Evolutionary conservation across 2,888 invertebrate species (phyloP), one percentile per base, ranked within the genome.

Genomic region (Microchrysa polita): DNA sequence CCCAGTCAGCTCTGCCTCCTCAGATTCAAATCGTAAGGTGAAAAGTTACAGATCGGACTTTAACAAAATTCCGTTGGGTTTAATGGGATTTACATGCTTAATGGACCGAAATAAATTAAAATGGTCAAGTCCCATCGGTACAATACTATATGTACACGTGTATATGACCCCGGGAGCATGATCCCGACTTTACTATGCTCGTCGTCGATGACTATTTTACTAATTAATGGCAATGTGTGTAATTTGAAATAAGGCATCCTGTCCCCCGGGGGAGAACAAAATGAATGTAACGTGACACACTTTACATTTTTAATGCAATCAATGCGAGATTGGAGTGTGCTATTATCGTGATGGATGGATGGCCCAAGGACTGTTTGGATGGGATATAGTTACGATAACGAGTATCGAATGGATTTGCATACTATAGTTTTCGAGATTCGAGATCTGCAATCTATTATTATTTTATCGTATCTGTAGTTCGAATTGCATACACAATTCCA

Each of bases 31-130:
- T 34, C 27, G 27, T 34, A 69, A 69, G 69, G 69, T 69, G 69
- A 69, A 69, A 69, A 69, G 69, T 69, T 57, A 55, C 69, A 55
- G 57, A 69, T 69, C 57, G 69, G 20, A 69, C 69, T 55, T 69
- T 57, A 69, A 69, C 69, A 20, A 57, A n/a, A 40, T 34, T 55
- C 67, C 12, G 52, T 12, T 20, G 16, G 57, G 57, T 57, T 69
- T 69, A 40, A 57, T 57, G 22, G 42, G 40, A 20, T 69, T 40
- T 69, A 42, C 69, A 69, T 69, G 69, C 69, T 69, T 69, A 69
- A 69, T 69, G 69, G 69, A 69, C 20, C 42, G 69, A 69, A 69
- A 69, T 69, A 55, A 69, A 69, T 55, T 67, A 69, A 69, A 69
- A 69, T 42, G 57, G 40, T n/a, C n/a, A n/a, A 40, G 69, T 57